Base-by-base conservation (phyloP, 2,888 invertebrate species). In the Pegoplata infirma region DNA sequence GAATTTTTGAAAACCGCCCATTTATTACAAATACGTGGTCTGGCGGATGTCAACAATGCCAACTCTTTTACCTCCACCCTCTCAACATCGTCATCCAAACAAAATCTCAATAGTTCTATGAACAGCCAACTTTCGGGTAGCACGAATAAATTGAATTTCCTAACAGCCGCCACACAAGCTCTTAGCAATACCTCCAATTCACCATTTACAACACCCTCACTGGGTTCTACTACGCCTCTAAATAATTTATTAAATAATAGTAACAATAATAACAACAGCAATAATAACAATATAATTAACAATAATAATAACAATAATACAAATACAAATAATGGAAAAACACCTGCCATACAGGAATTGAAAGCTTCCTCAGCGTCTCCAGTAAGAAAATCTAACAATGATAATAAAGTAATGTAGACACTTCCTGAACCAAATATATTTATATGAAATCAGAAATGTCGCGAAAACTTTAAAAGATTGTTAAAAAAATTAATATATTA, bases 1-100 rank as follows among this genome's bases (percentile, higher is more conserved):
- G 95, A 96, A 88, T 96, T 96, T 89, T 91, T 97, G 82, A 94
- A 94, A 90, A 96, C 96, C 81, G 96, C 96, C 47, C 96, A 96
- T 90, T 92, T 96, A 91, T 92, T 96, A 84, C 96, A 96, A 91
- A 95, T 97, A 17, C 92, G 96, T 84, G 96, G 96, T 14, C 90
- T 97, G 83, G 95, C 96, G 79, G 96, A 97, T 86, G 96, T 96
- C 66, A 94, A 87, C 55, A 89, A 88, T n/a, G 76, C 76, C n/a
- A 75, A 71, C 47, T 85, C 44, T 80, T 86, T 82, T 82, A 82
- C 76, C 82, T 66, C 61, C 16, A 79, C 85, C 0, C 79, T 85
- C 36, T 40, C 36, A 0, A 83, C 86, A 7, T 76, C 85, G 23
- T 82, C 83, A 59, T 81, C 83, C 79, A 84, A 81, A n/a, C n/a